A percentile compares a stretch with the other conserved stretches of the same genome.
Evolutionary conservation across 2,797 vertebrate species (phyloP).

Genomic region (Coccyzus lansbergi): DNA sequence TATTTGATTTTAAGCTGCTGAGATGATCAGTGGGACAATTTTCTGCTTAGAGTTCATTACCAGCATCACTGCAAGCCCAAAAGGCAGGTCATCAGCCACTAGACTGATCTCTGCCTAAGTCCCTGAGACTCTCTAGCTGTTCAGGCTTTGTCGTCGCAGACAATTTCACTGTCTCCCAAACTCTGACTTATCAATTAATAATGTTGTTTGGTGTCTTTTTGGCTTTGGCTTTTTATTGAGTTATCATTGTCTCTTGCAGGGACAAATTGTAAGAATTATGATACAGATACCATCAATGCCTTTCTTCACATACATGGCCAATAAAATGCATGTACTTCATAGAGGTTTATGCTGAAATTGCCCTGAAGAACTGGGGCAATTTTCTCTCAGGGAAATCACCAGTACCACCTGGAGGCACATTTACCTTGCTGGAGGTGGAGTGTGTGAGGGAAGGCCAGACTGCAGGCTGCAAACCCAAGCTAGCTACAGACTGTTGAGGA

Average conservation of each 20-base stretch:
- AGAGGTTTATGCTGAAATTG: background rate
- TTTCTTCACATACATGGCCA: background rate
- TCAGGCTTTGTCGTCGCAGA: background rate
- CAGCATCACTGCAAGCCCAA: background rate
- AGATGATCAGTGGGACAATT: background rate
- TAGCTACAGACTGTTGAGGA: background rate
- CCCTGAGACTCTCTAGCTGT: background rate
- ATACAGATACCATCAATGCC: background rate
- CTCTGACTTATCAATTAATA: background rate
- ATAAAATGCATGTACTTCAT: conserved; percentile 17
- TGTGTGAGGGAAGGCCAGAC: background rate
- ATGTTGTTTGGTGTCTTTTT: background rate
- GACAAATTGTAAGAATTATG: background rate
- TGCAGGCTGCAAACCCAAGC: background rate
- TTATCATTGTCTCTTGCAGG: background rate
- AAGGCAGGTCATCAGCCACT: background rate
- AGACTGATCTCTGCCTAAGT: background rate
- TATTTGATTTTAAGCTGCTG: background rate
- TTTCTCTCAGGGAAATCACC: background rate
- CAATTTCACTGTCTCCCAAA: background rate
- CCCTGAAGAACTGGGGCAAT: background rate
- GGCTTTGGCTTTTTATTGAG: background rate
- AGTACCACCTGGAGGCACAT: background rate
- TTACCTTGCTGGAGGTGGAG: background rate
- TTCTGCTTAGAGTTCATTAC: background rate